These are phyloP conservation scores for Nibea coibor DNA, from an alignment of 2,113 vertebrate genomes.

Conservation along the genomic window DNA sequence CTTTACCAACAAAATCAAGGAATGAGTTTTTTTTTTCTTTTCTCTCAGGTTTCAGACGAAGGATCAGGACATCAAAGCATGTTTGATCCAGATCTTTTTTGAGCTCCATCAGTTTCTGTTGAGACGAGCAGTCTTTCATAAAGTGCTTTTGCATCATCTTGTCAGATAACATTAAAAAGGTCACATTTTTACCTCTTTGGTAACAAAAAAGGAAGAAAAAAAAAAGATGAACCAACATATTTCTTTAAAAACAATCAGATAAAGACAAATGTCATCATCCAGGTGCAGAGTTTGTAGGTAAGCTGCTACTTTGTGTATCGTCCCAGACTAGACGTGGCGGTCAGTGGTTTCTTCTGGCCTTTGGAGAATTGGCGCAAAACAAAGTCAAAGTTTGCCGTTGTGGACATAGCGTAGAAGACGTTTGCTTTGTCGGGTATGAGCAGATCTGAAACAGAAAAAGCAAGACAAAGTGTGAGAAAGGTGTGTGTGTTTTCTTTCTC, in stretches of 20 bases:
- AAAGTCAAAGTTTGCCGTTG: slow-evolving; percentile 85
- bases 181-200: slow-evolving; percentile 8
- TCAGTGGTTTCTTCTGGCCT: slow-evolving; percentile 70
- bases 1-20: background rate
- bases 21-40: background rate
- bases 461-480: background rate
- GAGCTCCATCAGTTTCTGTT: background rate
- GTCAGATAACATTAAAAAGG: background rate
- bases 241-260: background rate
- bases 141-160: slow-evolving; percentile 62
- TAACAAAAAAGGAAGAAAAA: background rate
- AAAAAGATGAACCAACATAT: background rate
- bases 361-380: slow-evolving; percentile 76
- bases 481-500: background rate
- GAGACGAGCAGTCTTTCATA: slow-evolving; percentile 31
- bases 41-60: background rate
- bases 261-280: background rate
- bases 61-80: slow-evolving; percentile 16
- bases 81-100: background rate
- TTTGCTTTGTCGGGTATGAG: slow-evolving; percentile 90
- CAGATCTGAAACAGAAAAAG: slow-evolving; percentile 80
- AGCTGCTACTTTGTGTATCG: slow-evolving; percentile 57
- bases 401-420: slow-evolving; percentile 91
- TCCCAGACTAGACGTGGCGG: slow-evolving; percentile 59
- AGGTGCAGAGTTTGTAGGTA: background rate